Evolutionary conservation across 2,797 vertebrate species (phyloP), one percentile per base, ranked within the genome.

Genomic region (Odontamblyopus rebecca): DNA sequence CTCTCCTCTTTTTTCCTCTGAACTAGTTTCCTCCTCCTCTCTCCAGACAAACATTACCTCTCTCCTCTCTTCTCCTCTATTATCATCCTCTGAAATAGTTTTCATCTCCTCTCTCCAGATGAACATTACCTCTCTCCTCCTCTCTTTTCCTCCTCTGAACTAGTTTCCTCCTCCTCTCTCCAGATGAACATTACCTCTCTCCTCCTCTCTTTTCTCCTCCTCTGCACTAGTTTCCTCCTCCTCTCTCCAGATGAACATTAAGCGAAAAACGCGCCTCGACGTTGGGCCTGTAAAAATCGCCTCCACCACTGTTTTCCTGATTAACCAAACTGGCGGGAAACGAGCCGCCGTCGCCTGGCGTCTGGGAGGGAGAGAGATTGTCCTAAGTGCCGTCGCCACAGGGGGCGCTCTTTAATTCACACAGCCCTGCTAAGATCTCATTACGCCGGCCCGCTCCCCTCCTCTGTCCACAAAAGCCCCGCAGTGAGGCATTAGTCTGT

Each of bases 181-280:
- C 32, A 23, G 1, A 23, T 23, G 23, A 23, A 23, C 23, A 23
- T 32, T 32, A 5, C 5, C 32, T 32, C 41, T 44, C 41, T 44
- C 41, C 41, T 44, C 41, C 11, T 44, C 5, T 5, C 32, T 35
- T 1, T 7, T 35, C 7, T 35, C 41, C 11, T 44, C 41, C 41
- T 13, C 41, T 13, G 0, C 23, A 23, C 23, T 23, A 3, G 19
- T 87, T 85, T 89, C 0, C 38, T 9, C 6, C 1, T 12, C 41
- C 93, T 93, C 92, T 91, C 87, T 56, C 86, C 91, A 93, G 93
- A 94, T 93, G 87, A 94, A 91, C 93, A 94, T 95, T 95, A 94
- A 94, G 88, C 93, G 93, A 95, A 92, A 92, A 44, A 87, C 90
- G 91, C 0, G 8, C 87, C 88, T 87, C 79, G 85, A 81, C 74